Conservation (phyloP, 2,797 vertebrate species). For the Avahi laniger region DNA sequence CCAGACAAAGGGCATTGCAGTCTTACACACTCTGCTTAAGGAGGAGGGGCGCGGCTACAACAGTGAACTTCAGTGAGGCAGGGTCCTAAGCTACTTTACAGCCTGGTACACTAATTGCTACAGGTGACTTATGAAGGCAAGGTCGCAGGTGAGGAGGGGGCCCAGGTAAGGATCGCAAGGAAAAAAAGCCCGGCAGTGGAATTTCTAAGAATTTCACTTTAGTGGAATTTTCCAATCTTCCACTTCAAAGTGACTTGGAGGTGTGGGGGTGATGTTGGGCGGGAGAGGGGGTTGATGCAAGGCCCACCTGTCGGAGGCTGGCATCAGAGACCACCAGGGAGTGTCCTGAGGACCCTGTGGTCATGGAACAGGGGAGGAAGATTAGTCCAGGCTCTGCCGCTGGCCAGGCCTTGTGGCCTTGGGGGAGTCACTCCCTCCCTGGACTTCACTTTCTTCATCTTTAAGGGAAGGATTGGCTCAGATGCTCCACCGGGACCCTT, state of each 20-base stretch:
- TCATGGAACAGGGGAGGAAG: neutral
- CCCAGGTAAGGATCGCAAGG: no score
- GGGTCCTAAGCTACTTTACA: no score
- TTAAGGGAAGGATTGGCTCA: neutral
- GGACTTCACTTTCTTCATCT: neutral
- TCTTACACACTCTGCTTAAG: no score
- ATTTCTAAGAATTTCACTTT: no score
- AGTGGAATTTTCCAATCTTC: no score
- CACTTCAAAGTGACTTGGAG: neutral
- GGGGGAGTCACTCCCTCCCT: neutral
- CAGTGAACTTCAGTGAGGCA: no score
- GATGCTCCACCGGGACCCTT: neutral
- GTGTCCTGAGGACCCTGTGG: neutral
- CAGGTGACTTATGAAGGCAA: no score
- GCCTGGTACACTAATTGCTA: no score
- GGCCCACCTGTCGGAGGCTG: neutral
- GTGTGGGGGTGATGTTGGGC: neutral
- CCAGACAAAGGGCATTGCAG: no score
- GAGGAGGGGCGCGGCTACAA: no score
- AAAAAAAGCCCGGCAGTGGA: no score
- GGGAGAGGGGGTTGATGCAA: neutral
- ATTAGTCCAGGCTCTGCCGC: neutral
- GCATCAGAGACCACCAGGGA: neutral
- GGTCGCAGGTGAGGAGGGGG: no score
- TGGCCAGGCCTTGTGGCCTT: neutral